Percentiles rank a stretch among this genome's conserved stretches.
phyloP scores from a whole-genome alignment of 1,140 invertebrate genomes.

The Drosophila melanogaster region DNA sequence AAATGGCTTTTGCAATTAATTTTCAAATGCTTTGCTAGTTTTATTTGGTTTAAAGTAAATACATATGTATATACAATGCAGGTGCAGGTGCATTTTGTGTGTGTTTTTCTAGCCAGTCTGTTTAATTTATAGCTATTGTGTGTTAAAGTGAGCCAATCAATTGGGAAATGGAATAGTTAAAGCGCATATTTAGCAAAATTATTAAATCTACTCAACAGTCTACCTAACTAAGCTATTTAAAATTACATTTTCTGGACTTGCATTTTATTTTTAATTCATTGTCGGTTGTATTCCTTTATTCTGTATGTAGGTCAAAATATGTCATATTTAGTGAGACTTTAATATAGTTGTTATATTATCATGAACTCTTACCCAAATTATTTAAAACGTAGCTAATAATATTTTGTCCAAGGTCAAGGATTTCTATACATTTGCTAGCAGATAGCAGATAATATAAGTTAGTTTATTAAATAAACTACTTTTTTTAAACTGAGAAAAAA shows the following conservation, averaged over 20 bases:
- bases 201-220: constrained; percentile 1
- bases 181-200: not conserved
- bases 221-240: not conserved
- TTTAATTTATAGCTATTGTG: constrained; percentile 25
- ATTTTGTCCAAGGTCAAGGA: no score
- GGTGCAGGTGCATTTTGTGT: constrained; percentile 16
- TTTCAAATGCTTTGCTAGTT: constrained; percentile 27
- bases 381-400: no score
- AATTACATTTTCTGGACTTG: no score
- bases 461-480: no score
- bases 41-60: constrained; percentile 2
- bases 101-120: not conserved
- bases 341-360: no score
- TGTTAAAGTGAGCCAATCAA: constrained; percentile 24
- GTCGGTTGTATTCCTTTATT: no score
- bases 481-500: no score
- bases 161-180: constrained; percentile 23
- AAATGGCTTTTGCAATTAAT: constrained; percentile 44
- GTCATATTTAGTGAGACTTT: no score
- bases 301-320: no score
- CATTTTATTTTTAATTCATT: not conserved
- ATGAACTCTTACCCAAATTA: no score
- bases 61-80: not conserved
- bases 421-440: no score
- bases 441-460: no score